phyloP scores from a whole-genome alignment of 1,140 invertebrate species.

The Pinna nobilis region DNA sequence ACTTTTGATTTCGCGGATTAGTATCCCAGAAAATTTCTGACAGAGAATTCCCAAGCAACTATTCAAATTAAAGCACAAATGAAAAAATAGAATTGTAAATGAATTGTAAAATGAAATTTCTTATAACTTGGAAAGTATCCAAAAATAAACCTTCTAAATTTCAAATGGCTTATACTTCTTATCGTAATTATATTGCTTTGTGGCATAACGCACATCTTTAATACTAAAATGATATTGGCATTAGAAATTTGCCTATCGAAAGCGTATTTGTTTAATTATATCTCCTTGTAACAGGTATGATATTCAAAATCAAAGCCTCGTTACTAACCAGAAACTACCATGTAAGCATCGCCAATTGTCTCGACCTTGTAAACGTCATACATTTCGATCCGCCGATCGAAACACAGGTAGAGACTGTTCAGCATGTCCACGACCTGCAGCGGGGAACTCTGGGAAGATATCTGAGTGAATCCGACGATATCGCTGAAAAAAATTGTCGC shows the following conservation, averaged over 20 bases:
- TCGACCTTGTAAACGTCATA: slow-evolving; percentile 68
- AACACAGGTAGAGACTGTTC: slow-evolving; percentile 44
- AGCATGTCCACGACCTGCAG: slow-evolving; percentile 55
- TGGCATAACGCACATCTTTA: not conserved
- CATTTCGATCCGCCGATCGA: slow-evolving; percentile 40
- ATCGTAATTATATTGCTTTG: not conserved
- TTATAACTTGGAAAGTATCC: no score
- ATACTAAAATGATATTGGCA: no score
- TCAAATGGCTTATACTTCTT: not conserved
- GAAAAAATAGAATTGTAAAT: no score
- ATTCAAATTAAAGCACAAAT: no score
- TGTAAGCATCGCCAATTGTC: slow-evolving; percentile 67
- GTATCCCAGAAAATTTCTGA: no score
- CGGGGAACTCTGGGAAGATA: slow-evolving; percentile 89
- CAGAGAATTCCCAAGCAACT: no score
- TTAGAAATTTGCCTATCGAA: no score
- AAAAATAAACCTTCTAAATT: not conserved
- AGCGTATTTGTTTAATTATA: not conserved
- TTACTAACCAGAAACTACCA: slow-evolving; percentile 52
- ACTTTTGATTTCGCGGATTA: no score
- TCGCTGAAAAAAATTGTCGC: slow-evolving; percentile 88
- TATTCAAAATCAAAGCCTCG: not conserved
- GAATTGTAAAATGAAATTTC: no score
- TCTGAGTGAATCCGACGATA: slow-evolving; percentile 86
- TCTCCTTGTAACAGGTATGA: not conserved